Conservation (phyloP, 2,888 invertebrate genomes). For the Drosophila demipolita region DNA sequence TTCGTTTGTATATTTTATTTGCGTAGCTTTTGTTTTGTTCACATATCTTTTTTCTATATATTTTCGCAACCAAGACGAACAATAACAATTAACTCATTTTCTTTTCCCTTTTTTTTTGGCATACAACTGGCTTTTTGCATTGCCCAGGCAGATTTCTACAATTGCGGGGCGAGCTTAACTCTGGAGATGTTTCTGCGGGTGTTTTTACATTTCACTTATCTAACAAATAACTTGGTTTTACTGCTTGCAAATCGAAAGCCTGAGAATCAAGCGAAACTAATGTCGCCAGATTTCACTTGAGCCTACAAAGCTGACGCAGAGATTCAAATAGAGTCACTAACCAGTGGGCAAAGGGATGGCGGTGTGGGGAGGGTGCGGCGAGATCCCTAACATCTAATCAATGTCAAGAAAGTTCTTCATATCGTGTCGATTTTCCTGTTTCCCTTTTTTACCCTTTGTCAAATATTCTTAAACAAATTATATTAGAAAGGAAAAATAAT, state of each 20-base stretch:
- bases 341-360: background rate
- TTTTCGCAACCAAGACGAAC: slow-evolving; percentile 30
- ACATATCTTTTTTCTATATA: slow-evolving; percentile 10
- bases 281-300: slow-evolving; percentile 39
- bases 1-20: slow-evolving; percentile 3
- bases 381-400: background rate
- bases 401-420: background rate
- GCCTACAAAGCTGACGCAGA: background rate
- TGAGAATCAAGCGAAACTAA: slow-evolving; percentile 49
- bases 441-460: background rate
- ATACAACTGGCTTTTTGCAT: slow-evolving; percentile 10
- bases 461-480: background rate
- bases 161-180: slow-evolving; percentile 9
- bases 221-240: slow-evolving; percentile 51
- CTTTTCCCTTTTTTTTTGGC: slow-evolving; percentile 16
- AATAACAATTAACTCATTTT: slow-evolving; percentile 51
- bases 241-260: slow-evolving; percentile 58
- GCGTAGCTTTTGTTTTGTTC: slow-evolving; percentile 13
- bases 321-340: background rate
- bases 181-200: slow-evolving; percentile 5
- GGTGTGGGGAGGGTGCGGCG: background rate
- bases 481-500: background rate
- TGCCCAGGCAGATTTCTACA: slow-evolving; percentile 39
- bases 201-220: slow-evolving; percentile 40
- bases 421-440: background rate